A percentile compares a stretch with the other conserved stretches of the same genome.
These are phyloP conservation scores for Butorides virescens DNA, from an alignment of 2,113 vertebrate genomes.

Conservation along the genomic window DNA sequence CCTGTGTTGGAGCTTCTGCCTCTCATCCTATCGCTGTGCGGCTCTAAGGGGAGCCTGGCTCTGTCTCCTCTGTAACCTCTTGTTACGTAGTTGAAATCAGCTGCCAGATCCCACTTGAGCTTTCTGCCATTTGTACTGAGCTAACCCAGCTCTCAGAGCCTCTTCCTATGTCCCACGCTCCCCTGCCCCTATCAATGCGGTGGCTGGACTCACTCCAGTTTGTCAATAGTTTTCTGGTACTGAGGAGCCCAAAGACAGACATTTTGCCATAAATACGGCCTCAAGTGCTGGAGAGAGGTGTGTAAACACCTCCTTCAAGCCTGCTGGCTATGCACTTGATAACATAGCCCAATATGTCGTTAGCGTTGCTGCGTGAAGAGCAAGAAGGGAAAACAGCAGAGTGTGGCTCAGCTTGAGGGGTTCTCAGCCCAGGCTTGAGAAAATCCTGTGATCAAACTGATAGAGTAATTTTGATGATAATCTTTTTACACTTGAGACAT, in stretches of 20 bases:
- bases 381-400: background rate
- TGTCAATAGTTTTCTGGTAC: background rate
- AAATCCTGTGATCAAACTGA: background rate
- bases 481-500: background rate
- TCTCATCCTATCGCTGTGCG: rapidly evolving
- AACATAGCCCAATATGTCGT: background rate
- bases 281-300: background rate
- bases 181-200: rapidly evolving
- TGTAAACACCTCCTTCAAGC: background rate
- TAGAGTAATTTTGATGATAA: background rate
- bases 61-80: background rate
- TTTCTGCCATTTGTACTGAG: background rate
- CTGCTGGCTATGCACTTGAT: background rate
- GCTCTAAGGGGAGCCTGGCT: background rate
- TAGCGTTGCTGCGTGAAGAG: background rate
- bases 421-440: background rate
- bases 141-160: background rate
- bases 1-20: background rate
- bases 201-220: background rate
- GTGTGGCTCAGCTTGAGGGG: background rate
- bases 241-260: background rate
- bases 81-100: background rate
- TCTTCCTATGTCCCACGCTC: background rate
- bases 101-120: background rate
- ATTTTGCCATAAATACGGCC: background rate